phyloP scores from a whole-genome alignment of 2,888 invertebrate species.

The Ectemnius continuus region DNA sequence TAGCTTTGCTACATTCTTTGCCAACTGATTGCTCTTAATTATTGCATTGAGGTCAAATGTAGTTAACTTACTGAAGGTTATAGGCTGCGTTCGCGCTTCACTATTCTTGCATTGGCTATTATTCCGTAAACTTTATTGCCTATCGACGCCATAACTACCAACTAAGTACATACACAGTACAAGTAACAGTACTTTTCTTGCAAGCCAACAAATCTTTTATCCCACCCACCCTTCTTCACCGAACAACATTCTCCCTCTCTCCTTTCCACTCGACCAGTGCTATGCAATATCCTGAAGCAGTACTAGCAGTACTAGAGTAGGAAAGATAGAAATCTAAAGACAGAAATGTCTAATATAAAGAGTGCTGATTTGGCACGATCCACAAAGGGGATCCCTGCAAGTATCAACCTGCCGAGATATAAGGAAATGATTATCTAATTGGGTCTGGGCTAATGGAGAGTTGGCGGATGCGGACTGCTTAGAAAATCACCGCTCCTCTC shows the following conservation, averaged over 20 bases:
- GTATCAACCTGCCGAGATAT: conserved; percentile 27
- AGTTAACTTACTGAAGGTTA: conserved; percentile 66
- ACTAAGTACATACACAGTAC: no score
- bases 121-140: conserved; percentile 13
- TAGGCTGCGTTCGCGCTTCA: conserved; percentile 45
- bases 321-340: no score
- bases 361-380: no score
- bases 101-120: conserved; percentile 37
- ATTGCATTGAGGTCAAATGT: conserved; percentile 72
- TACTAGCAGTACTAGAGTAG: no score
- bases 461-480: conserved; percentile 11
- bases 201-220: no score
- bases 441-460: conserved; percentile 14
- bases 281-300: no score
- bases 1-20: conserved; percentile 53
- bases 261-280: no score
- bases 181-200: no score
- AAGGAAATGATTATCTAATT: conserved; percentile 56
- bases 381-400: neutral
- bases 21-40: conserved; percentile 71
- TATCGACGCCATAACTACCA: no score
- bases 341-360: no score
- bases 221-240: no score
- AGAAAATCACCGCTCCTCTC: neutral
- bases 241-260: no score